These are phyloP conservation scores for Alethe castanea DNA, from an alignment of 2,113 vertebrate genomes.

Conservation along the genomic window DNA sequence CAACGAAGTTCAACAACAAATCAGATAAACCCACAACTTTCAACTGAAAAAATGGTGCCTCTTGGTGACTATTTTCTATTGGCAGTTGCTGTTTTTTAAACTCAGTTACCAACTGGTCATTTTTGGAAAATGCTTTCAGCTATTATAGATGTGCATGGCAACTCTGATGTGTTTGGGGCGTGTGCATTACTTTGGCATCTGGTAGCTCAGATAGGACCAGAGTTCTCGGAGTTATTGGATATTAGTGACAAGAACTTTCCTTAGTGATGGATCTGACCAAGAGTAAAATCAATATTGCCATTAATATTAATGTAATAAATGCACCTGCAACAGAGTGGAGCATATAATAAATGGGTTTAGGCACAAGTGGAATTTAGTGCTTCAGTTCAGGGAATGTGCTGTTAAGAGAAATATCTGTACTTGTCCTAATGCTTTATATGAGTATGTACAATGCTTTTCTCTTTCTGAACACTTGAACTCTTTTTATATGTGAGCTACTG, in stretches of 20 bases:
- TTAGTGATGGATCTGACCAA: background rate
- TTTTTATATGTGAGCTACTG: background rate
- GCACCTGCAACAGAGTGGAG: background rate
- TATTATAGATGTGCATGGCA: accelerated
- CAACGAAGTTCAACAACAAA: background rate
- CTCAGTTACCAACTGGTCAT: background rate
- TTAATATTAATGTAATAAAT: constrained; percentile 7
- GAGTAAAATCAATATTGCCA: background rate
- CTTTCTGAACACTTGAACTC: background rate
- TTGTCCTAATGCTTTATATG: background rate
- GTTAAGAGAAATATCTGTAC: background rate
- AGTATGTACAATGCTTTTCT: background rate
- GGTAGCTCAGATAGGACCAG: background rate
- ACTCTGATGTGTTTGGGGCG: background rate
- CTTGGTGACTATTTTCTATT: background rate
- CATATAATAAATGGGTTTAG: background rate
- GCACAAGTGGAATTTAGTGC: background rate
- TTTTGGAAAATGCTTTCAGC: background rate
- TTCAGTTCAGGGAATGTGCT: background rate
- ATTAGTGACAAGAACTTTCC: background rate
- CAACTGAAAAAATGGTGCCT: background rate
- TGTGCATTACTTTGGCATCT: background rate
- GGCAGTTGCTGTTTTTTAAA: background rate
- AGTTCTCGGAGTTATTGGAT: background rate
- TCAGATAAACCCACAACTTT: background rate